Conservation (phyloP, 2,797 vertebrate genomes). For the Falco rusticolus region DNA sequence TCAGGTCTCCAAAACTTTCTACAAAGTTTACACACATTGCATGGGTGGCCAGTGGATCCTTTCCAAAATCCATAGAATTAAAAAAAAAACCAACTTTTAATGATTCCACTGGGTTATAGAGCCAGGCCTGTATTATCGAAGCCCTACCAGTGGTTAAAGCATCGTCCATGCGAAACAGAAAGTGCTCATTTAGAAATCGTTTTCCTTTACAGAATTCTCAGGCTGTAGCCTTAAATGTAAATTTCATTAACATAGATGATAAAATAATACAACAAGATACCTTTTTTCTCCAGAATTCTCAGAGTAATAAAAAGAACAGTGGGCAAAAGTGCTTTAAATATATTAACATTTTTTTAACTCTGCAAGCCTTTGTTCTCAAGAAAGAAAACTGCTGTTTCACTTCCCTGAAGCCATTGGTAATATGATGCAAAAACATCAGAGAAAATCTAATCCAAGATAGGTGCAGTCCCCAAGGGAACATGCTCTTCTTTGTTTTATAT, state of each 20-base stretch:
- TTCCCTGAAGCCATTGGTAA: constrained; percentile 84
- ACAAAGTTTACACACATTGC: neutral
- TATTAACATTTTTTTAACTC: constrained; percentile 69
- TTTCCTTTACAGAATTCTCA: constrained; percentile 7
- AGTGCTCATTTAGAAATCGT: neutral
- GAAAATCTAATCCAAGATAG: constrained; percentile 81
- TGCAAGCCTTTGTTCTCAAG: constrained; percentile 80
- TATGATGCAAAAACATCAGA: constrained; percentile 84
- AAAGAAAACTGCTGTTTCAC: constrained; percentile 78
- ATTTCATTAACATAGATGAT: constrained; percentile 54
- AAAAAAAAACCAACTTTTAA: neutral
- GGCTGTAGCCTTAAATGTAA: constrained; percentile 51
- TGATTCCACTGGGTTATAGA: neutral
- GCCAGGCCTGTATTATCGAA: neutral
- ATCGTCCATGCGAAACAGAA: neutral
- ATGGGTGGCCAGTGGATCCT: neutral
- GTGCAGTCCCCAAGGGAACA: constrained; percentile 79
- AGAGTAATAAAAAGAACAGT: constrained; percentile 70
- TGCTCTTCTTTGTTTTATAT: constrained; percentile 82
- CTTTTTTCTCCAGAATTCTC: constrained; percentile 58
- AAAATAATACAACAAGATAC: constrained; percentile 66
- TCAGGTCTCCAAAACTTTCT: neutral
- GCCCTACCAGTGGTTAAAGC: neutral
- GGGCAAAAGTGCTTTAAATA: constrained; percentile 74
- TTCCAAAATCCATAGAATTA: neutral